Percentiles rank a stretch among this genome's conserved stretches.
phyloP scores from a whole-genome alignment of 2,888 invertebrate species.

The Acrocera orbiculus region DNA sequence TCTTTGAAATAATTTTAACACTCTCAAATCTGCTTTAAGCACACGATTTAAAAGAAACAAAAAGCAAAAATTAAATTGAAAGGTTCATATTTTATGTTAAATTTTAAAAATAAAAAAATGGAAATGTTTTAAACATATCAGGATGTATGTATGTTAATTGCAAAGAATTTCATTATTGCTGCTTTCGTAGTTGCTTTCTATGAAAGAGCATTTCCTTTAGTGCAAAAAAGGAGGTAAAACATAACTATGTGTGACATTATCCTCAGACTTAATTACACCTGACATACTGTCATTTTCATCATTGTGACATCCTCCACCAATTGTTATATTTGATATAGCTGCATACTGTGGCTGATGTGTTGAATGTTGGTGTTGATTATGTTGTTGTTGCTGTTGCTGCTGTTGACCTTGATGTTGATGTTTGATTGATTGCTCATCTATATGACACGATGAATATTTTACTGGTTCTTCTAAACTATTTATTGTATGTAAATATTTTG shows the following conservation, averaged over 20 bases:
- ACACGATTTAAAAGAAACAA: too few species aligned
- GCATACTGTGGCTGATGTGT: constrained; percentile 11
- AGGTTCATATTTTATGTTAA: too few species aligned
- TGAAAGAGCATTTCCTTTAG: constrained; percentile 31
- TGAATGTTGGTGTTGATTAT: constrained; percentile 15
- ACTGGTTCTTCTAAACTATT: constrained; percentile 13
- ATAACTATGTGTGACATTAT: constrained; percentile 29
- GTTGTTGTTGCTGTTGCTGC: constrained; percentile 10
- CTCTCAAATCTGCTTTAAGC: too few species aligned
- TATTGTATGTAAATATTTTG: constrained; percentile 23
- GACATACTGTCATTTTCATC: constrained; percentile 18
- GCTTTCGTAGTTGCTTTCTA: constrained; percentile 19
- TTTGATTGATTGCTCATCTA: constrained; percentile 9
- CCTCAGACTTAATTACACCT: constrained; percentile 30
- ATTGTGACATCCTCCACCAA: constrained; percentile 13
- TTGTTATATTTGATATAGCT: constrained; percentile 15
- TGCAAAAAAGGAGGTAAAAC: constrained; percentile 33
- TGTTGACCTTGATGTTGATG: constrained; percentile 7
- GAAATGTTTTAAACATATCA: too few species aligned
- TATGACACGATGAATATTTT: constrained; percentile 14
- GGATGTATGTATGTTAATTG: too few species aligned
- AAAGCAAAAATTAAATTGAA: too few species aligned
- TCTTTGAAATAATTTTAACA: too few species aligned
- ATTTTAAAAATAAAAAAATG: too few species aligned
- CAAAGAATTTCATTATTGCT: too few species aligned